phyloP scores from a whole-genome alignment of 2,888 invertebrate genomes.

The Tubulanus polymorphus region DNA sequence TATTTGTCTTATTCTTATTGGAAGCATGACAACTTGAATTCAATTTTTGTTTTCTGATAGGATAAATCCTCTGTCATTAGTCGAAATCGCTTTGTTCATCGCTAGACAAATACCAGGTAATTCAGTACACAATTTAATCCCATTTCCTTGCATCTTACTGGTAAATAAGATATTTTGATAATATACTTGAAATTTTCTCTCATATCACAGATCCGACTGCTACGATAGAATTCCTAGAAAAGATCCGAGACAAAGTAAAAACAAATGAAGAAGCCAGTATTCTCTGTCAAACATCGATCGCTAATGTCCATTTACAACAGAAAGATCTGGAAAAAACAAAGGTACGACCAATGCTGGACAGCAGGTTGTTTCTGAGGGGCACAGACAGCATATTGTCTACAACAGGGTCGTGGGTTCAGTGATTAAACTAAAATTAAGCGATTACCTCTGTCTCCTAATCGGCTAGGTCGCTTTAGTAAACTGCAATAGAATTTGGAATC shows the following conservation, averaged over 20 bases:
- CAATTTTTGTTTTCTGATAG: conserved; percentile 58
- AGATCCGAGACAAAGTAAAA: conserved; percentile 29
- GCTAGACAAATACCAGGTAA: conserved; percentile 45
- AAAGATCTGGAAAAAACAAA: conserved; percentile 53
- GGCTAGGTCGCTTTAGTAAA: too few relatives aligned
- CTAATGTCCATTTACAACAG: conserved; percentile 54
- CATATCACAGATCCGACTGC: conserved; percentile 67
- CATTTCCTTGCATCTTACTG: neutral
- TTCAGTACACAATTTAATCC: neutral
- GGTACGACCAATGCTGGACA: conserved; percentile 41
- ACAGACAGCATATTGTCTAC: too few relatives aligned
- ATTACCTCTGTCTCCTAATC: too few relatives aligned
- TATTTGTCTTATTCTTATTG: conserved; percentile 13
- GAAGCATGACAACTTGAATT: neutral
- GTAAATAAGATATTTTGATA: neutral
- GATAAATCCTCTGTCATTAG: conserved; percentile 87
- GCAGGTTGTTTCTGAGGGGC: too few relatives aligned
- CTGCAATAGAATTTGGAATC: too few relatives aligned
- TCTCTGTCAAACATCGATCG: conserved; percentile 76
- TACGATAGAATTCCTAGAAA: conserved; percentile 78
- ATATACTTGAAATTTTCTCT: neutral
- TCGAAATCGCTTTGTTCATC: conserved; percentile 67
- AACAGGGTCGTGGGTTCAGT: too few relatives aligned
- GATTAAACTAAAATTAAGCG: too few relatives aligned
- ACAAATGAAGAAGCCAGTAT: conserved; percentile 63